Evolutionary conservation across 2,888 invertebrate species (phyloP).

Genomic region (Rhyacophila evoluta): DNA sequence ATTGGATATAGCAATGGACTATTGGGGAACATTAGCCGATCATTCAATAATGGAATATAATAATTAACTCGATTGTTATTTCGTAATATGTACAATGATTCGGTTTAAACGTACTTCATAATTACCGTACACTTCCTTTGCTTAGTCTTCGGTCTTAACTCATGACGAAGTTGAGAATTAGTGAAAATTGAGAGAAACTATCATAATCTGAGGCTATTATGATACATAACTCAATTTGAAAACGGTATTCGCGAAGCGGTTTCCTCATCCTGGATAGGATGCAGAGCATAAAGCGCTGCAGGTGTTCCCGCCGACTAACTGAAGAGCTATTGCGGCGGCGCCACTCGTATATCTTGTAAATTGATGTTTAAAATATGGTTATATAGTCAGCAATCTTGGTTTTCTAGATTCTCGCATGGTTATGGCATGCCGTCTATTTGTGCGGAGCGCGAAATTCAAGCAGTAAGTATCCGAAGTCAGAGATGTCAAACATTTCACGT

Average conservation of each 20-base stretch:
- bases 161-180: no score
- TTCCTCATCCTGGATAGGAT: neutral
- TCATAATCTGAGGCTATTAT: neutral
- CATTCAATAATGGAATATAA: no score
- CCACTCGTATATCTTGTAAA: constrained; percentile 39
- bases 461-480: neutral
- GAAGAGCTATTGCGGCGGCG: constrained; percentile 39
- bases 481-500: neutral
- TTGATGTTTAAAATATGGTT: constrained; percentile 44
- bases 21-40: no score
- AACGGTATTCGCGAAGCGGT: neutral
- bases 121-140: no score
- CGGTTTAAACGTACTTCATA: no score
- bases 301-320: constrained; percentile 34
- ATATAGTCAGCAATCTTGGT: constrained; percentile 34
- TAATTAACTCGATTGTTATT: no score
- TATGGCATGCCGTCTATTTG: constrained; percentile 8
- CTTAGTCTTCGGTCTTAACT: no score
- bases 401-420: constrained; percentile 26
- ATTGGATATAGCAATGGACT: no score
- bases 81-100: no score
- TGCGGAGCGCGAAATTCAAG: neutral
- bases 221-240: neutral
- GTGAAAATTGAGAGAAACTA: neutral
- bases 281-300: constrained; percentile 28